Percentiles rank a stretch among this genome's conserved stretches.
Evolutionary conservation across 2,888 invertebrate genomes (phyloP).

Genomic region (Resseliella maxima): DNA sequence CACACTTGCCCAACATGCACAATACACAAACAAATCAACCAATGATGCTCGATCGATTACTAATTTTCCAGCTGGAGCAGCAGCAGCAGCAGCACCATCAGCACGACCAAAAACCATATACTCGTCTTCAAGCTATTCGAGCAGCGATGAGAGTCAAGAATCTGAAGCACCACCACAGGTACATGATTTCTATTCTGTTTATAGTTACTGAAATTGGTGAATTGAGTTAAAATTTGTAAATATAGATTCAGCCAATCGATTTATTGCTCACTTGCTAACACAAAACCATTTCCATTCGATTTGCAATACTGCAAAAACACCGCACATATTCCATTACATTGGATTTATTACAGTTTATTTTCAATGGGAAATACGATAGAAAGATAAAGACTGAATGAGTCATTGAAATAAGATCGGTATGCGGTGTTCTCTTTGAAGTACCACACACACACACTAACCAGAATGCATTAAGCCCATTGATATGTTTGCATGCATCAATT

Average conservation of each 20-base stretch:
- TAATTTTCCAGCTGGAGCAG: background rate
- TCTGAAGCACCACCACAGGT: conserved; percentile 63
- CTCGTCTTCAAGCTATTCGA: conserved; percentile 62
- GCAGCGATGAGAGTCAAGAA: conserved; percentile 63
- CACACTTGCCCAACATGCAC: conserved; percentile 17
- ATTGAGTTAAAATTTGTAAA: conserved; percentile 14
- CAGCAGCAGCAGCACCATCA: no score
- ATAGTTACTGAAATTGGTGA: background rate
- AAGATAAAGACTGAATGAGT: background rate
- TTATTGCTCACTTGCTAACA: background rate
- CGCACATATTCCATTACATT: background rate
- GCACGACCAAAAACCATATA: conserved; percentile 57
- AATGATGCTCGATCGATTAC: conserved; percentile 25
- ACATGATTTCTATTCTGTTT: conserved; percentile 54
- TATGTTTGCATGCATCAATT: conserved; percentile 34
- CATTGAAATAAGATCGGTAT: conserved; percentile 21
- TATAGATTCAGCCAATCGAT: background rate
- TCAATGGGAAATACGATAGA: background rate
- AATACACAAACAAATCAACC: conserved; percentile 46
- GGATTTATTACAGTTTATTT: background rate
- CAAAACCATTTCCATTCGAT: background rate
- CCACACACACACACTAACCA: background rate
- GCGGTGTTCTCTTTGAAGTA: conserved; percentile 1
- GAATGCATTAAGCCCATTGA: conserved; percentile 7
- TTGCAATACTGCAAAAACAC: background rate